Evolutionary conservation across 1,140 invertebrate genomes (phyloP), one percentile per base, ranked within the genome.

Genomic region (Leptonema lineaticorne): DNA sequence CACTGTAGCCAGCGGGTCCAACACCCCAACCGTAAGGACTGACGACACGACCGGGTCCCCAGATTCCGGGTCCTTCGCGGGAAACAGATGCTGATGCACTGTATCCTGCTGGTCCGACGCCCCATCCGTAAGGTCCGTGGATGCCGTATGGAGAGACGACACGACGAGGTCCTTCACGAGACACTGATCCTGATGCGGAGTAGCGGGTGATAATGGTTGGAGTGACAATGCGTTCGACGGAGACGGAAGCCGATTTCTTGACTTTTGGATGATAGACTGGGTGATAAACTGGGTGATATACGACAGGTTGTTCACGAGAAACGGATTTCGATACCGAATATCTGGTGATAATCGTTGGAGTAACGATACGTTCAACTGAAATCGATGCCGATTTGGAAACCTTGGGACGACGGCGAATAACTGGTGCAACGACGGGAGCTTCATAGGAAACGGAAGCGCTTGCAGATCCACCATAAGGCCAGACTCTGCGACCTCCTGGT

Each of bases 221-320:
- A 8, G 56, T 58, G 2, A 5, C 2, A 22, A 58, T 41, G 22
- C 20, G 14, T 62, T 62, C 30, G 20, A 24, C 48, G 2, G 48
- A 66, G 29, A 28, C 2, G n/a, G 66, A 45, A 16, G 24, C 37
- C 28, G 37, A 41, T 66, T 62, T 53, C 29, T 28, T 41, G 8
- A 58, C 53, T 16, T 41, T 37, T 48, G 64, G 59, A 46, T n/a
- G 3, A 8, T 63, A 37, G 48, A 46, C 53, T 7, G 41, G n/a
- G n/a, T n/a, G n/a, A n/a, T n/a, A 26, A 22, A 63, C 56, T 60
- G 64, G 59, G 1, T 53, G 58, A 37, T 37, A 64, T 0, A 18
- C 20, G 8, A 53, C 56, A 20, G 62, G 62, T 28, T 27, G 18
- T 50, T 64, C 62, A 50, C 29, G 26, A n/a, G 62, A 64, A 5